These are phyloP conservation scores for Syngnathus floridae DNA, from an alignment of 2,113 vertebrate genomes.

Conservation along the genomic window DNA sequence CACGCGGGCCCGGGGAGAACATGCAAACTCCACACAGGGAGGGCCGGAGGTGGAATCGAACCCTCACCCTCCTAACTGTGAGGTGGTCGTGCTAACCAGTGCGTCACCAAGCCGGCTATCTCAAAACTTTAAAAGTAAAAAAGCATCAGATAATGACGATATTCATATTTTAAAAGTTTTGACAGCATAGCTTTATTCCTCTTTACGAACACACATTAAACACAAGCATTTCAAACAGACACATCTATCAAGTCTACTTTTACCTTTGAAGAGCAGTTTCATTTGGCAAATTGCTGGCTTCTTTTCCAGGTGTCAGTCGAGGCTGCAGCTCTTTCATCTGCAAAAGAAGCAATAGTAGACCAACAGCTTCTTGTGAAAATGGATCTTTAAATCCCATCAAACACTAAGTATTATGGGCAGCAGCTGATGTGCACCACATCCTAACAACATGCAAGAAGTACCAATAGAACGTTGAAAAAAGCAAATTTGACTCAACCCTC, in stretches of 20 bases:
- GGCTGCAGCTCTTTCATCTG: conserved; percentile 65
- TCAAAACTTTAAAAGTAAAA: too few species aligned
- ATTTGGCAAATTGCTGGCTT: conserved; percentile 53
- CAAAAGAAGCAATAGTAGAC: background rate
- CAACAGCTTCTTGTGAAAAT: conserved; percentile 1
- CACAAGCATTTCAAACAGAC: background rate
- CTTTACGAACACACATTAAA: background rate
- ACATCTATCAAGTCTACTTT: background rate
- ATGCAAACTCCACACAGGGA: too few species aligned
- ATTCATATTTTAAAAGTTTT: too few species aligned
- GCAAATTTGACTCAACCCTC: conserved; percentile 1
- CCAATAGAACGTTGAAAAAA: conserved; percentile 19
- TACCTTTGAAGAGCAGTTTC: conserved; percentile 69
- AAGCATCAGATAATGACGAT: too few species aligned
- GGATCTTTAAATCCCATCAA: background rate
- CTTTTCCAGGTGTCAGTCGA: conserved; percentile 53
- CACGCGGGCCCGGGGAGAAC: too few species aligned
- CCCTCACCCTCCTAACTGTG: too few species aligned
- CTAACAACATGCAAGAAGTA: conserved; percentile 33
- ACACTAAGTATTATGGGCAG: background rate
- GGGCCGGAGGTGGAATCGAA: too few species aligned
- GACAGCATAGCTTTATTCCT: too few species aligned
- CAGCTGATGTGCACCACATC: conserved; percentile 1
- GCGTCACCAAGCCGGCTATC: too few species aligned
- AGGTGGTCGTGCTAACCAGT: too few species aligned